Conservation (phyloP, 2,113 vertebrate genomes). For the Anolis sagrei region DNA sequence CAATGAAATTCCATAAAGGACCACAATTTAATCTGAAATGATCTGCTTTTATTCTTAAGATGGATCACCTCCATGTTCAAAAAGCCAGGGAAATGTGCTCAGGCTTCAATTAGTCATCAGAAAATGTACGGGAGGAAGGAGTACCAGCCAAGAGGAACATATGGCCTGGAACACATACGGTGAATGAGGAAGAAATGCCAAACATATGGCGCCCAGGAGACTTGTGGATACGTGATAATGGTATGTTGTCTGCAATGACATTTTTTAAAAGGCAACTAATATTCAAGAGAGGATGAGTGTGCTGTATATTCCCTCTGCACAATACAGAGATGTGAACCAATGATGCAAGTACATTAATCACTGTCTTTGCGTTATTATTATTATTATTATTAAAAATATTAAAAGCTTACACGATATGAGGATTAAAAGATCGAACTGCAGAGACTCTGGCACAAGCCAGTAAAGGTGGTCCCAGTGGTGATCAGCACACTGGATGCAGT, state of each 20-base stretch:
- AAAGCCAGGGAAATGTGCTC: slow-evolving; percentile 7
- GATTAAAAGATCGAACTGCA: too few relatives aligned
- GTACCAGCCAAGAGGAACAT: slow-evolving; percentile 27
- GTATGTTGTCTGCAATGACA: neutral
- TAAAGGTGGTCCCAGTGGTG: too few relatives aligned
- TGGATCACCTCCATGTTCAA: neutral
- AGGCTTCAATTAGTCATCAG: slow-evolving; percentile 21
- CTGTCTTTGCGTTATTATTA: neutral
- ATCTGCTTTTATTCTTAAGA: neutral
- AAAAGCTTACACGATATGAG: too few relatives aligned
- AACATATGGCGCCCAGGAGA: neutral
- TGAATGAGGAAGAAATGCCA: slow-evolving; percentile 3
- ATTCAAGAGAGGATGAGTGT: neutral
- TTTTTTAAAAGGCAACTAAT: neutral
- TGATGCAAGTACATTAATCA: neutral
- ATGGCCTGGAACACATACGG: slow-evolving; percentile 3
- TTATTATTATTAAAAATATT: too few relatives aligned
- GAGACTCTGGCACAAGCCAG: too few relatives aligned
- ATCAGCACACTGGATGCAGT: too few relatives aligned
- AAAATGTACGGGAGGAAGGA: slow-evolving; percentile 4
- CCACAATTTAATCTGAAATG: neutral
- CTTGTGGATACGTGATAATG: neutral
- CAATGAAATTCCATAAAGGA: neutral
- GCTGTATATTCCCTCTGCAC: neutral
- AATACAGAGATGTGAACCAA: neutral